phyloP scores from a whole-genome alignment of 2,113 vertebrate genomes.

The Apaloderma vittatum region DNA sequence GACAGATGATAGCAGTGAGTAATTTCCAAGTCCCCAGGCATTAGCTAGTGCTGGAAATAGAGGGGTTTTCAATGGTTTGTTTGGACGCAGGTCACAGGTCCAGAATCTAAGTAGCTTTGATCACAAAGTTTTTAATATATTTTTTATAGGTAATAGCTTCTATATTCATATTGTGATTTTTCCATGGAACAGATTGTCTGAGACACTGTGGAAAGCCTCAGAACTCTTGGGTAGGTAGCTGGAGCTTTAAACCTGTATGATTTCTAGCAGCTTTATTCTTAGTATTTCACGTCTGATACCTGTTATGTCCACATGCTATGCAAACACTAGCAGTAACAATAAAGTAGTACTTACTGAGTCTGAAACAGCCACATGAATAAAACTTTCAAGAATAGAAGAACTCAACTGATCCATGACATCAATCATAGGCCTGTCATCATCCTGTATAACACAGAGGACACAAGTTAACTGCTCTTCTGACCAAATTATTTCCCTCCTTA shows the following conservation, averaged over 20 bases:
- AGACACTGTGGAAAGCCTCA: background rate
- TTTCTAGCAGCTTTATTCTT: background rate
- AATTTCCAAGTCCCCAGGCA: background rate
- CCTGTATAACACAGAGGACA: slow-evolving; percentile 78
- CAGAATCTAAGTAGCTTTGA: background rate
- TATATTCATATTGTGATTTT: background rate
- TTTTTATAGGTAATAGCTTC: background rate
- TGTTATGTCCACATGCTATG: background rate
- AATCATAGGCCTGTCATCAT: slow-evolving; percentile 98
- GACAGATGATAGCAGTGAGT: background rate
- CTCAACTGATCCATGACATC: slow-evolving; percentile 98
- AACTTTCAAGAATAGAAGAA: slow-evolving; percentile 95
- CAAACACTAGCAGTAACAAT: background rate
- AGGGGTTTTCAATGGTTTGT: background rate
- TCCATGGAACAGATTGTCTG: background rate
- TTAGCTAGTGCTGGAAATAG: background rate
- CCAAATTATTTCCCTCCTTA: background rate
- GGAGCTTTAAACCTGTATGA: background rate
- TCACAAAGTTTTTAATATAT: background rate
- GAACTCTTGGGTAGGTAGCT: background rate
- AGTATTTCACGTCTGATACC: background rate
- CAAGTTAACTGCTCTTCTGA: slow-evolving; percentile 2
- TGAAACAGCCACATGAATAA: slow-evolving; percentile 94
- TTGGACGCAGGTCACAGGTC: background rate
- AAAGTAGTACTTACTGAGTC: slow-evolving; percentile 89